These are phyloP conservation scores for Hirtodrosophila cameraria DNA, from an alignment of 2,888 invertebrate species.

Conservation along the genomic window DNA sequence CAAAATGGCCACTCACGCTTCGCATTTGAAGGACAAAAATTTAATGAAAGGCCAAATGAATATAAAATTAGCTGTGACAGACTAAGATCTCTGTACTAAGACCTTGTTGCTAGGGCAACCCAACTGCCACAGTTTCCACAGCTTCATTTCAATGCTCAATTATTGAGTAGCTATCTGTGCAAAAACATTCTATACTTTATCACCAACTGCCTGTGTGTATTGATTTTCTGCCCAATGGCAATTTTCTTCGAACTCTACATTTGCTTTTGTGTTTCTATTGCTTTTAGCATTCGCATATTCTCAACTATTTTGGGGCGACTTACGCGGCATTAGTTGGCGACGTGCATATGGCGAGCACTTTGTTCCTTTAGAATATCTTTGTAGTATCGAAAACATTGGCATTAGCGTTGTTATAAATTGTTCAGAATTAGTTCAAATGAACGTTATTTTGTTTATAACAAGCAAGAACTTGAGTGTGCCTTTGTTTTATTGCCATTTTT, in stretches of 20 bases:
- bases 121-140: not conserved
- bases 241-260: constrained; percentile 6
- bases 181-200: constrained; percentile 30
- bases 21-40: constrained; percentile 18
- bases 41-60: constrained; percentile 68
- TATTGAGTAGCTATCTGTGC: constrained; percentile 50
- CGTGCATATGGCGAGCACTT: constrained; percentile 47
- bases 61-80: constrained; percentile 67
- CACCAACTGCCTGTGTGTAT: constrained; percentile 24
- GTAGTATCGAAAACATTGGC: constrained; percentile 1
- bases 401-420: too few species aligned
- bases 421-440: too few species aligned
- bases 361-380: constrained; percentile 8
- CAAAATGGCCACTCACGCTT: constrained; percentile 27
- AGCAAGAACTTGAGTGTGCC: too few species aligned
- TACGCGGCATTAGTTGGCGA: constrained; percentile 44
- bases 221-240: constrained; percentile 48
- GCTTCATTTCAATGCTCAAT: constrained; percentile 50
- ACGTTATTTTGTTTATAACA: too few species aligned
- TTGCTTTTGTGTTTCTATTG: not conserved
- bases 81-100: constrained; percentile 8
- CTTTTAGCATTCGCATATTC: constrained; percentile 18
- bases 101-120: not conserved
- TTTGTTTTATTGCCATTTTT: too few species aligned
- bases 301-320: constrained; percentile 32